Percentiles rank a stretch among this genome's conserved stretches.
Conservation (phyloP, 1,140 invertebrate genomes). For the Drosophila kepulauana region DNA sequence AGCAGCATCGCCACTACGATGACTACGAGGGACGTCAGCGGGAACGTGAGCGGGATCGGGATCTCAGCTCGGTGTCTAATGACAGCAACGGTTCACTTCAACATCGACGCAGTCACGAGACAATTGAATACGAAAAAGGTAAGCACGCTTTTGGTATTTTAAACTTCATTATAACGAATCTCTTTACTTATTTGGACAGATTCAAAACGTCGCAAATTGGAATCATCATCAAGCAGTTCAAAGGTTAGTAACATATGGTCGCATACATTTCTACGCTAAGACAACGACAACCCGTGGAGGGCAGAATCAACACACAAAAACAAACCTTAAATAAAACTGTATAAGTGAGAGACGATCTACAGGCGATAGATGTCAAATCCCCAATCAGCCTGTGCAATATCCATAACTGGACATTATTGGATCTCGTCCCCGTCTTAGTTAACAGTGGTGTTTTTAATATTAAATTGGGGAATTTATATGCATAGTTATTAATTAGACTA, state of each 20-base stretch:
- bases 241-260: conserved; percentile 90
- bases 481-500: neutral
- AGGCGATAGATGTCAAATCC: conserved; percentile 16
- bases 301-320: conserved; percentile 34
- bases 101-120: conserved; percentile 84
- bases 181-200: conserved; percentile 85
- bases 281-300: conserved; percentile 56
- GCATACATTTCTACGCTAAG: conserved; percentile 80
- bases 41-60: conserved; percentile 76
- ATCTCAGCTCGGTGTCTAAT: conserved; percentile 84
- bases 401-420: conserved; percentile 33
- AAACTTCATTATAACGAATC: neutral
- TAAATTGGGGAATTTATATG: conserved; percentile 17
- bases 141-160: conserved; percentile 33
- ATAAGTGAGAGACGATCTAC: conserved; percentile 19
- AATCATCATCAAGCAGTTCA: conserved; percentile 88
- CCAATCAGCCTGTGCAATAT: conserved; percentile 23
- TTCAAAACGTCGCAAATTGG: conserved; percentile 92
- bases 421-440: conserved; percentile 23
- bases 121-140: conserved; percentile 86
- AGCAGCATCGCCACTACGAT: conserved; percentile 72
- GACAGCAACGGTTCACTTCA: conserved; percentile 85
- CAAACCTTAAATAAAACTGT: conserved; percentile 32
- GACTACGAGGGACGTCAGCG: conserved; percentile 79
- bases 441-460: conserved; percentile 4